A percentile compares a stretch with the other conserved stretches of the same genome.
Evolutionary conservation across 2,888 invertebrate genomes (phyloP).

Genomic region (Aporophyla lueneburgensis): DNA sequence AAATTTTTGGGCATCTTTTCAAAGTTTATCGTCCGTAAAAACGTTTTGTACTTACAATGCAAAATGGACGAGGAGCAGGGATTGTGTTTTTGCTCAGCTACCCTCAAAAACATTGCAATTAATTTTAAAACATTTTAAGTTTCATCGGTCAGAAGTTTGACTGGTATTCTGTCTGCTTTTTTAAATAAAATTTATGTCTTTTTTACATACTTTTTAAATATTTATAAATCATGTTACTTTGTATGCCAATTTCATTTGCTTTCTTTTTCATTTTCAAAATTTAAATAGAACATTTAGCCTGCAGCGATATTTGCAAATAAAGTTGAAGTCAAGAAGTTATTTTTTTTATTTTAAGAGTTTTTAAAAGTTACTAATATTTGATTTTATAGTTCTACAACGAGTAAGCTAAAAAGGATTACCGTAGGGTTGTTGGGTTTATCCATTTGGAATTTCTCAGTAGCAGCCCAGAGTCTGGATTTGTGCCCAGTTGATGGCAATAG

Average conservation of each 20-base stretch:
- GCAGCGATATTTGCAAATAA: constrained; percentile 10
- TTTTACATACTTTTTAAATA: neutral
- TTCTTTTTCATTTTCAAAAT: constrained; percentile 6
- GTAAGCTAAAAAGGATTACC: neutral
- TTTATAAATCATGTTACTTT: neutral
- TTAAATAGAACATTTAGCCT: constrained; percentile 7
- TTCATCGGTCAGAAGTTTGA: neutral
- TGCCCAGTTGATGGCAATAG: too few relatives aligned
- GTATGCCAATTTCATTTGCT: neutral
- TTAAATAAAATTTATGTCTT: neutral
- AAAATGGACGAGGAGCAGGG: neutral
- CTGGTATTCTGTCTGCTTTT: neutral
- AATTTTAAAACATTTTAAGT: neutral
- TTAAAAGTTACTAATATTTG: neutral
- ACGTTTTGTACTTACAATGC: constrained; percentile 28
- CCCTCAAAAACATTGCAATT: neutral
- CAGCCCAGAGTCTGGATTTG: too few relatives aligned
- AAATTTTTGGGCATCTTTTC: constrained; percentile 30
- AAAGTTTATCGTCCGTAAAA: constrained; percentile 41
- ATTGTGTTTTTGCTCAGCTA: neutral
- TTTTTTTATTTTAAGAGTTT: neutral
- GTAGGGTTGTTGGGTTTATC: too few relatives aligned
- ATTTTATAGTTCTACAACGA: neutral
- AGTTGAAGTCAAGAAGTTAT: neutral
- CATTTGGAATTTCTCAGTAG: too few relatives aligned